A percentile compares a stretch with the other conserved stretches of the same genome.
Conservation (phyloP, 1,140 invertebrate species). For the Argopecten irradians region DNA sequence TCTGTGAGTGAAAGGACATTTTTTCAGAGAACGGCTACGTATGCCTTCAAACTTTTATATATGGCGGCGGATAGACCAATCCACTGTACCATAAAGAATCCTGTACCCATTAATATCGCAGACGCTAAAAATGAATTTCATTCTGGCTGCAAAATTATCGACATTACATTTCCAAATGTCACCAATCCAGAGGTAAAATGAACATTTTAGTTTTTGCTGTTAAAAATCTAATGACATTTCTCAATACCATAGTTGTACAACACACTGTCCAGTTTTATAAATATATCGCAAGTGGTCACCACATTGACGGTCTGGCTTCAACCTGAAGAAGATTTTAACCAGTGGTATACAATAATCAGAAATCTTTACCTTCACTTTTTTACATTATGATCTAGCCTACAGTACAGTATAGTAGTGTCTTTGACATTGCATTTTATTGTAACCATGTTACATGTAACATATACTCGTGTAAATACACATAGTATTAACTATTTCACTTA, state of each 20-base stretch:
- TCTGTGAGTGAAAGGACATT: neutral
- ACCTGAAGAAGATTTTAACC: neutral
- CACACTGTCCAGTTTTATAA: too few species aligned
- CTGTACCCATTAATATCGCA: conserved; percentile 54
- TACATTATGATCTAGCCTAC: too few species aligned
- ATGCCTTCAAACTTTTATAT: neutral
- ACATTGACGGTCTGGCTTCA: neutral
- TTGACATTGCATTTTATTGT: too few species aligned
- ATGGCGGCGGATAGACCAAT: conserved; percentile 54
- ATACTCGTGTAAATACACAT: too few species aligned
- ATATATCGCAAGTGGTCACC: neutral
- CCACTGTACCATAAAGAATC: conserved; percentile 54
- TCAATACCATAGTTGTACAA: too few species aligned
- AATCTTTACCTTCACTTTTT: too few species aligned
- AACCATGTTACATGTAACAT: too few species aligned
- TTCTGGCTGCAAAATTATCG: conserved; percentile 66
- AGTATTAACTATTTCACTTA: too few species aligned
- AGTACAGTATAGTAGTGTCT: too few species aligned
- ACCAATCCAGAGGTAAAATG: conserved; percentile 64
- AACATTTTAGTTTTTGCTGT: too few species aligned
- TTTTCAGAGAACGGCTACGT: neutral
- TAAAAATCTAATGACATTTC: too few species aligned
- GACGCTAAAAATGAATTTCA: conserved; percentile 58
- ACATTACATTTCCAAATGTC: conserved; percentile 65
- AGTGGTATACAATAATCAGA: neutral